phyloP scores from a whole-genome alignment of 1,140 invertebrate genomes.

The Eubasilissa regina region DNA sequence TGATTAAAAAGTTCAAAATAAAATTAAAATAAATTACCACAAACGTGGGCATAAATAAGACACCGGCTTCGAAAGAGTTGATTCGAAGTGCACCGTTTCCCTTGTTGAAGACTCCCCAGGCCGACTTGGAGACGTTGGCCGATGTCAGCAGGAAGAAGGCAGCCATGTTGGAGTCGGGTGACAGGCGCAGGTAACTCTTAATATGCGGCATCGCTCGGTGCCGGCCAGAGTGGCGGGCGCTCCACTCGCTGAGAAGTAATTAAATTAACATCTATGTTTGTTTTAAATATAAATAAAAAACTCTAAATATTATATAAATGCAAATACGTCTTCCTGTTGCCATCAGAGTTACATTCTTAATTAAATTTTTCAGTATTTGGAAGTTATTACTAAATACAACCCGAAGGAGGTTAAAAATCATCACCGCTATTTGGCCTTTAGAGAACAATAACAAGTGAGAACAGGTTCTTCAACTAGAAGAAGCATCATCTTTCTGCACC shows the following conservation, averaged over 20 bases:
- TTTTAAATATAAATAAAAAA: too few relatives aligned
- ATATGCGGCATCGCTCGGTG: slow-evolving; percentile 93
- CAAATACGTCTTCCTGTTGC: too few relatives aligned
- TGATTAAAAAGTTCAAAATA: neutral
- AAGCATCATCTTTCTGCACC: too few relatives aligned
- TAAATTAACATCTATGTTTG: neutral
- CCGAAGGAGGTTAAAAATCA: too few relatives aligned
- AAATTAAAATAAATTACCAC: slow-evolving; percentile 76
- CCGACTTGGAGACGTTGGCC: slow-evolving; percentile 95
- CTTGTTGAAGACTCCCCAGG: slow-evolving; percentile 89
- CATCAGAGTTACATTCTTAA: too few relatives aligned
- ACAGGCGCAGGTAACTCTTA: slow-evolving; percentile 89
- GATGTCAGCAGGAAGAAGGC: slow-evolving; percentile 91
- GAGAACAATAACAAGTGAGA: too few relatives aligned
- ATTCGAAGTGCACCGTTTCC: slow-evolving; percentile 79
- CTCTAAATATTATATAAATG: too few relatives aligned
- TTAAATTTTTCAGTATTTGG: too few relatives aligned
- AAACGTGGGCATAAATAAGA: slow-evolving; percentile 89
- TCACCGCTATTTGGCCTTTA: too few relatives aligned
- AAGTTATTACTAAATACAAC: too few relatives aligned
- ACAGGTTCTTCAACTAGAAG: too few relatives aligned
- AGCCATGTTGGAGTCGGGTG: slow-evolving; percentile 76
- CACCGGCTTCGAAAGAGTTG: slow-evolving; percentile 92
- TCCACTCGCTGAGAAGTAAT: slow-evolving; percentile 82
- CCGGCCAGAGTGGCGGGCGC: slow-evolving; percentile 77